A percentile compares a stretch with the other conserved stretches of the same genome.
phyloP scores from a whole-genome alignment of 2,797 vertebrate species.

The Poecilia gillii region DNA sequence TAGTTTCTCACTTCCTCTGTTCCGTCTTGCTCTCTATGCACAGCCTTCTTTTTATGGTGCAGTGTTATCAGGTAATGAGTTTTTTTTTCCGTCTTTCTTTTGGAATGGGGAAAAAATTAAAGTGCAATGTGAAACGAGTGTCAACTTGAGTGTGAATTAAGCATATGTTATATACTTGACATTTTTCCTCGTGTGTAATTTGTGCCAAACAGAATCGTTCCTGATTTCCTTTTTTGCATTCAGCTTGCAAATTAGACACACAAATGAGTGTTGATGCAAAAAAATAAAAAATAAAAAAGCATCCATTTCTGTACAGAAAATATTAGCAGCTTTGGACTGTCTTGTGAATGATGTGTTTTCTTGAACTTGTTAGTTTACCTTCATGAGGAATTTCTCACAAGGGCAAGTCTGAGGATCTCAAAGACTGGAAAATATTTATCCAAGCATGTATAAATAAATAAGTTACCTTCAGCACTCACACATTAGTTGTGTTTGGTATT shows the following conservation, averaged over 20 bases:
- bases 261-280: conserved; percentile 44
- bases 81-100: conserved; percentile 4
- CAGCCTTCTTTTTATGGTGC: not conserved
- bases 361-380: conserved; percentile 25
- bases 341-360: conserved; percentile 50
- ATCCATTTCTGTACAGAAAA: conserved; percentile 27
- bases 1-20: conserved; percentile 6
- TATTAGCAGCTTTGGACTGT: conserved; percentile 37
- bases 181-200: conserved; percentile 32
- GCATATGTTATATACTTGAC: conserved; percentile 31
- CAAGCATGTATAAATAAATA: conserved; percentile 23
- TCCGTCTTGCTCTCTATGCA: not conserved
- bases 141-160: conserved; percentile 1
- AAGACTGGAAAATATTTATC: conserved; percentile 42
- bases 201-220: conserved; percentile 2
- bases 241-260: conserved; percentile 42
- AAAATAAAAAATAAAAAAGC: conserved; percentile 11
- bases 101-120: not conserved
- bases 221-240: conserved; percentile 26
- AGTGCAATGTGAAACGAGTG: conserved; percentile 3
- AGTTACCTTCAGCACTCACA: conserved; percentile 14
- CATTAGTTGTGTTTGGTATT: conserved; percentile 19
- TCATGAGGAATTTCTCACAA: conserved; percentile 17
- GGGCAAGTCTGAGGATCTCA: conserved; percentile 46
- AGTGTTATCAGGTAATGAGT: conserved; percentile 4